Base-by-base conservation (phyloP, 2,113 vertebrate genomes). In the Leuciscus idus region DNA sequence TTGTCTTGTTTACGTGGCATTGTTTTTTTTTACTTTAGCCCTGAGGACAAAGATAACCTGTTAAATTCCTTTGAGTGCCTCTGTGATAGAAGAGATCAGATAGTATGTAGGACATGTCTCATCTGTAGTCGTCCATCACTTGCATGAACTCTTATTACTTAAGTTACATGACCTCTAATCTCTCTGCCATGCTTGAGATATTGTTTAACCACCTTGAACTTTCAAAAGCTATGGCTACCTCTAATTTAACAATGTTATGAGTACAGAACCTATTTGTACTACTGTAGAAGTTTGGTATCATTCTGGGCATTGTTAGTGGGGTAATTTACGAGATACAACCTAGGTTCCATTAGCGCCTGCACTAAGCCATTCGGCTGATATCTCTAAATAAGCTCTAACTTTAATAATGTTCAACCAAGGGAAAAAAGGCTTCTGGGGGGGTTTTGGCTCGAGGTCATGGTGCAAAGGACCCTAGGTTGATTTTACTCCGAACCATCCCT, bases 1-100 rank as follows among this genome's bases (percentile, higher is more conserved):
- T 48, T 77, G 73, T 87, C 52, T 88, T 83, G 70, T 84, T 88
- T 30, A 86, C 75, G 43, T 1, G 17, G 70, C 84, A 88, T 86
- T 88, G 84, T 84, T 75, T 83, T 81, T 86, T 86, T 85, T 85
- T 78, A 33, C 57, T 87, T 33, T 78, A 78, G 73, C 84, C 84
- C 55, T 85, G 84, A 76, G 74, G 59, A 85, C 84, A 85, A 85
- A 85, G 84, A 85, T 85, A 85, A 85, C 84, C 84, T 85, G 74
- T 68, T 64, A 85, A 68, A 85, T 85, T 76, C 84, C 48, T 50
- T 7, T 76, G 23, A 59, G 50, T 23, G 28, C 7, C 11, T n/a
- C 33, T 70, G 1, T 26, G 15, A 43, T 70, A 4, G 68, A 30
- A 77, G 19, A n/a, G 43, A 74, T n/a, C 43, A 48, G 5, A 9